Base-by-base conservation (phyloP, 2,888 invertebrate species). In the Hyles lineata region DNA sequence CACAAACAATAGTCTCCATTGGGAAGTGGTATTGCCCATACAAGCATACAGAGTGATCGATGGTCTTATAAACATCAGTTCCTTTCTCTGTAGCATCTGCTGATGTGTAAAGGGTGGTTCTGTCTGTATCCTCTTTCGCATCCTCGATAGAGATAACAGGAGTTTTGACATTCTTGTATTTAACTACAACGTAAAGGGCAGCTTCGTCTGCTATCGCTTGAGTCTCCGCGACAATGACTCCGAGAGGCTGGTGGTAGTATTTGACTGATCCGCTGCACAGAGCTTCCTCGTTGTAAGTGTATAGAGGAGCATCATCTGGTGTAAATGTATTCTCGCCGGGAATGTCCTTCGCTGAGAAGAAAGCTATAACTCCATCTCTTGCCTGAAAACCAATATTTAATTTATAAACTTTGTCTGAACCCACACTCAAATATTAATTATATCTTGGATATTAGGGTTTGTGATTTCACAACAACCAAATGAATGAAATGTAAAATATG, bases 11-110 rank as follows among this genome's bases (percentile, higher is more conserved):
- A 0, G 96, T 96, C 86, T 97, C 97, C 96, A 97, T 96, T 17
- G 95, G 95, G 79, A 95, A 97, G 85, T 97, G 97, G 82, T 96
- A 97, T 82, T 97, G 97, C 19, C 92, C 85, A 35, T 95, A 95
- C 74, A 95, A 87, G 61, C 93, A 88, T 71, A 95, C 92, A 1
- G 83, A 89, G 0, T 97, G 97, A 76, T 81, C 86, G 21, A 95
- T 91, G 15, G 85, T 77, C 74, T 95, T 92, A 17, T 83, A 86
- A 1, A 92, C 79, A 74, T 95, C 88, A 9, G 77, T 83, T 1
- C 92, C 92, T 74, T 59, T 86, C 63, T 87, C 88, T 3, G 83
- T 86, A 35, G 88, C 86, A 67, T 80, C 73, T 19, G 77, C 52
- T 32, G 79, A 55, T 23, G 50, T 32, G 32, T 75, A 81, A 29